These are phyloP conservation scores for Lepidurus arcticus DNA, from an alignment of 1,140 invertebrate genomes.

Conservation along the genomic window DNA sequence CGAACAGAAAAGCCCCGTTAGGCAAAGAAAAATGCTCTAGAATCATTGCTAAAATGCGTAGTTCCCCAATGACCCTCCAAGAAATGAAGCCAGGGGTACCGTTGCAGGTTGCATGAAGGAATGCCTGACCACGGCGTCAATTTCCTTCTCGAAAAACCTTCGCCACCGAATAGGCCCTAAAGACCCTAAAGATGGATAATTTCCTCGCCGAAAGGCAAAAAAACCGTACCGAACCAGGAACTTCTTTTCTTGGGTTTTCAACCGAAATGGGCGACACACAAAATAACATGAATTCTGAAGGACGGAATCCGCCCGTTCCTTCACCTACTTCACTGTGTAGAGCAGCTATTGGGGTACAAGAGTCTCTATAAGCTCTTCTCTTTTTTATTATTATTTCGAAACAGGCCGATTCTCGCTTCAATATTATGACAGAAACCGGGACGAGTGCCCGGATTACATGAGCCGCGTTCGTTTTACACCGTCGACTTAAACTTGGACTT, in stretches of 20 bases:
- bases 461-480: too few species aligned
- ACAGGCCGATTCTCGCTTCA: too few species aligned
- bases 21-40: neutral
- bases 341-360: too few species aligned
- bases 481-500: too few species aligned
- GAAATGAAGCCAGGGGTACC: slow-evolving; percentile 4
- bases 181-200: neutral
- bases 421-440: too few species aligned
- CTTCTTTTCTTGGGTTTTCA: neutral
- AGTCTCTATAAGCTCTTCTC: too few species aligned
- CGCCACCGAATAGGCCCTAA: slow-evolving; percentile 2
- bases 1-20: neutral
- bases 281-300: neutral
- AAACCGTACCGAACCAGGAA: neutral
- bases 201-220: neutral
- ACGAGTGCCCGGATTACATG: too few species aligned
- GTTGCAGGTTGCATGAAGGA: slow-evolving; percentile 7
- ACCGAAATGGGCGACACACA: neutral
- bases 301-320: neutral
- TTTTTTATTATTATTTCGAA: too few species aligned
- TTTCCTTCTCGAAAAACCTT: neutral
- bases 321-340: too few species aligned
- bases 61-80: slow-evolving; percentile 13
- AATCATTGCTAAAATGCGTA: slow-evolving; percentile 11
- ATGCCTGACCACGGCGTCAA: neutral